Evolutionary conservation across 2,888 invertebrate genomes (phyloP).

Genomic region (Chymomyza caudatula): DNA sequence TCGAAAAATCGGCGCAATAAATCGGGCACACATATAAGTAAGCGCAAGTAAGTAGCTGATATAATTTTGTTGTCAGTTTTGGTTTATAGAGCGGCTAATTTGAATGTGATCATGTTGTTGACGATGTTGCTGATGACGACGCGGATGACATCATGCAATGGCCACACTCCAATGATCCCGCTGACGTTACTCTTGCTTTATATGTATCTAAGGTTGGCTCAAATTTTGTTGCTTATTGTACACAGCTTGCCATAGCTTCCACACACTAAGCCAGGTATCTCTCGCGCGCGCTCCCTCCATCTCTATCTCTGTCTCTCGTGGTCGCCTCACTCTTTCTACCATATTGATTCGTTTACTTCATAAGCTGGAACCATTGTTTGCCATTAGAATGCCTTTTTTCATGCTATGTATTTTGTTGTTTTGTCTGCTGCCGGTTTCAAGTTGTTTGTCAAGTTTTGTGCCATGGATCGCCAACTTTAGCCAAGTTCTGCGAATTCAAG

Average conservation of each 20-base stretch:
- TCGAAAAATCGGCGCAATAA: constrained; percentile 27
- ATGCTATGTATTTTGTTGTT: constrained; percentile 4
- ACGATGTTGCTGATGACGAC: constrained; percentile 29
- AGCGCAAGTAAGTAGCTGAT: constrained; percentile 14
- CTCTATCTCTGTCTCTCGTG: constrained; percentile 10
- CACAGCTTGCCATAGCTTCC: too few species aligned
- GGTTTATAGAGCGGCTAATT: constrained; percentile 13
- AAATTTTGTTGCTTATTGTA: background rate
- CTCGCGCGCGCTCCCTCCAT: constrained; percentile 3
- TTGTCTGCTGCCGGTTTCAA: constrained; percentile 40
- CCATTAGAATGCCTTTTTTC: constrained; percentile 56
- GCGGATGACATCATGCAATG: constrained; percentile 60
- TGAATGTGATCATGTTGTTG: constrained; percentile 32
- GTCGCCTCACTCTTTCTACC: background rate
- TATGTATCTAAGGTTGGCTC: background rate
- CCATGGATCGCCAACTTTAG: background rate
- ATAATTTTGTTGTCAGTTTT: constrained; percentile 26
- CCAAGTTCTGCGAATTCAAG: constrained; percentile 54
- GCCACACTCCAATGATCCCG: constrained; percentile 59
- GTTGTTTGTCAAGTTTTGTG: constrained; percentile 63
- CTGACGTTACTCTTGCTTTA: background rate
- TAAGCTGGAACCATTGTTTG: constrained; percentile 45
- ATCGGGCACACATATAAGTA: constrained; percentile 6
- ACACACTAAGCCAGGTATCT: background rate
- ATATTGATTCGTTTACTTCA: background rate